Evolutionary conservation across 2,888 invertebrate species (phyloP).

Genomic region (Lymantria monacha): DNA sequence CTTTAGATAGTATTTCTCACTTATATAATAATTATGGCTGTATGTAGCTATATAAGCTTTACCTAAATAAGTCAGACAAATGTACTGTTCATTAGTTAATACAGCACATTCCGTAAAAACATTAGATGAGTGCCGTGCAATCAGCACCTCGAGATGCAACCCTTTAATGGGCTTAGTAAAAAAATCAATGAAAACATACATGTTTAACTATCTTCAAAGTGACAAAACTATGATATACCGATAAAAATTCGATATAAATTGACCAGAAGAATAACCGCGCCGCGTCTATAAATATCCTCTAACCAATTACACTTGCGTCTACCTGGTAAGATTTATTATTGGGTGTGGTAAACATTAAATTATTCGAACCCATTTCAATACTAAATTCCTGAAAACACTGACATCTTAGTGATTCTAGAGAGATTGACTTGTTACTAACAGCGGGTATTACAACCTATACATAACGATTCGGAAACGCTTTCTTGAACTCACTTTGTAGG

Average conservation of each 20-base stretch:
- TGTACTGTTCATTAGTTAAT: too few relatives aligned
- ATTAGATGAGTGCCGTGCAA: background rate
- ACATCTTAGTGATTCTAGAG: slow-evolving; percentile 29
- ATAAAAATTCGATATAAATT: slow-evolving; percentile 36
- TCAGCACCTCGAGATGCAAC: background rate
- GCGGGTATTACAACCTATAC: slow-evolving; percentile 34
- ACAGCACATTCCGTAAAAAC: background rate
- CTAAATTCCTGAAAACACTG: slow-evolving; percentile 20
- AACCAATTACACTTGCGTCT: slow-evolving; percentile 52
- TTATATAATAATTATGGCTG: too few relatives aligned
- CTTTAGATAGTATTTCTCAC: too few relatives aligned
- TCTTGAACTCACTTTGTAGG: slow-evolving; percentile 56
- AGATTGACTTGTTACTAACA: slow-evolving; percentile 27
- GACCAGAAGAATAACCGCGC: slow-evolving; percentile 55
- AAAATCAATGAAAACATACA: background rate
- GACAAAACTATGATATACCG: slow-evolving; percentile 16
- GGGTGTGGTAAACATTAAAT: slow-evolving; percentile 56
- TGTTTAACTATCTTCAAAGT: slow-evolving; percentile 5
- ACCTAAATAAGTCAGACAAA: too few relatives aligned
- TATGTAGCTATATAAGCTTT: too few relatives aligned
- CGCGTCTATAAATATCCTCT: slow-evolving; percentile 70
- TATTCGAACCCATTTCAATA: slow-evolving; percentile 12
- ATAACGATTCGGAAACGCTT: slow-evolving; percentile 47
- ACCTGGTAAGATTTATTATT: slow-evolving; percentile 40
- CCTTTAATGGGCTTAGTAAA: too few relatives aligned